Evolutionary conservation across 2,113 vertebrate species (phyloP), one percentile per base, ranked within the genome.

Genomic region (Excalfactoria chinensis): DNA sequence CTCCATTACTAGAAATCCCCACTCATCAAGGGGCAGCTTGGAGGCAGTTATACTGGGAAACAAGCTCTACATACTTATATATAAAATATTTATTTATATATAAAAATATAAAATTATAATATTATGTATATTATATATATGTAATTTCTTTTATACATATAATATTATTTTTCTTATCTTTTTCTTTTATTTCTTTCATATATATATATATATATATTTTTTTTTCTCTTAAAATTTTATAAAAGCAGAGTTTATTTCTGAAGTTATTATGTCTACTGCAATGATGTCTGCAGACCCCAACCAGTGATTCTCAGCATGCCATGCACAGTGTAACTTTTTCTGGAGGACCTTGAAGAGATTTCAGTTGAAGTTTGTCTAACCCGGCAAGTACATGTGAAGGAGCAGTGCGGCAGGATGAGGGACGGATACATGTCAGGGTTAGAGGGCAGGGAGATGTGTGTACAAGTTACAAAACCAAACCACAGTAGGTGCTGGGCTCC

Each of bases 41-140:
- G 4, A 75, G 20, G 43, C 30, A 77, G 3, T 30, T 67, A 19
- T 14, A 56, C 26, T 35, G 26, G 76, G 55, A 77, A 90, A 66
- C 9, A 75, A 75, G 13, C 26, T 67, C 32, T 55, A 2, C 9
- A 14, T 0, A 1, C 37, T n/a, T n/a, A 37, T 37, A 37, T 37
- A 37, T 37, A 37, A 37, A 37, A 37, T 37, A 37, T 37, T 37
- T 37, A 37, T 37, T 37, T 37, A 37, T 37, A 37, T 37, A 37
- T 37, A 37, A 37, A 37, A 37, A 37, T 37, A 37, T 37, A 37
- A 37, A 37, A 37, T 8, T 37, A 37, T 37, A 8, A 37, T 37
- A 37, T n/a, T n/a, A n/a, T n/a, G n/a, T n/a, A n/a, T n/a, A n/a
- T n/a, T 37, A 37, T 37, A 37, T 37, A 37, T 37, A 37, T 37